Evolutionary conservation across 2,113 vertebrate species (phyloP).

Genomic region (Ictalurus punctatus): DNA sequence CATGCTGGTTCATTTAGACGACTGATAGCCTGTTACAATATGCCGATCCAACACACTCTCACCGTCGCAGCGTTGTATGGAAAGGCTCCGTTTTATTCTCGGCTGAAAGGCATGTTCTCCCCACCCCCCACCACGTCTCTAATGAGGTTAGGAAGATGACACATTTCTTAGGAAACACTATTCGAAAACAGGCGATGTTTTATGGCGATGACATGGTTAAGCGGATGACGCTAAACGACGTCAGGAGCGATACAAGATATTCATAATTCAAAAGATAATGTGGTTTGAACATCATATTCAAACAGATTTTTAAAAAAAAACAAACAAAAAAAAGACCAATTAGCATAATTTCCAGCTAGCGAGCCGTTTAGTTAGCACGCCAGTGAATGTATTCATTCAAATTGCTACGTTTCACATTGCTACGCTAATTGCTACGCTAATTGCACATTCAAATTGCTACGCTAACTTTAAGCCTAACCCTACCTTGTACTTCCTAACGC

Average conservation of each 20-base stretch:
- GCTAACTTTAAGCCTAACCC: too few relatives aligned
- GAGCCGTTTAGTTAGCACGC: not conserved
- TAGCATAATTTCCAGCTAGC: not conserved
- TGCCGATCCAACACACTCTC: conserved; percentile 1
- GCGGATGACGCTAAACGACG: not conserved
- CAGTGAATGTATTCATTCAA: not conserved
- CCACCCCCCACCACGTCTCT: not conserved
- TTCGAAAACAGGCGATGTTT: not conserved
- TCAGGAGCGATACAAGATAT: not conserved
- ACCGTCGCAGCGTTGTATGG: not conserved
- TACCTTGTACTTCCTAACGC: not conserved
- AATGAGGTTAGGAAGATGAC: not conserved
- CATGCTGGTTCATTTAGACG: not conserved
- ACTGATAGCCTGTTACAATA: conserved; percentile 15
- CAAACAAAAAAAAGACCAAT: too few relatives aligned
- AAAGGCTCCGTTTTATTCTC: not conserved
- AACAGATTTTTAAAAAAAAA: not conserved
- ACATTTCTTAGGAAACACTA: not conserved
- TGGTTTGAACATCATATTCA: not conserved
- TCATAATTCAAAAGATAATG: not conserved
- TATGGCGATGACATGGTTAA: not conserved
- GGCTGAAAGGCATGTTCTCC: not conserved
- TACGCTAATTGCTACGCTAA: too few relatives aligned
- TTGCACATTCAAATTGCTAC: too few relatives aligned
- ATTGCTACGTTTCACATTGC: not conserved